phyloP scores from a whole-genome alignment of 2,797 vertebrate genomes.

The Argentina silus region DNA sequence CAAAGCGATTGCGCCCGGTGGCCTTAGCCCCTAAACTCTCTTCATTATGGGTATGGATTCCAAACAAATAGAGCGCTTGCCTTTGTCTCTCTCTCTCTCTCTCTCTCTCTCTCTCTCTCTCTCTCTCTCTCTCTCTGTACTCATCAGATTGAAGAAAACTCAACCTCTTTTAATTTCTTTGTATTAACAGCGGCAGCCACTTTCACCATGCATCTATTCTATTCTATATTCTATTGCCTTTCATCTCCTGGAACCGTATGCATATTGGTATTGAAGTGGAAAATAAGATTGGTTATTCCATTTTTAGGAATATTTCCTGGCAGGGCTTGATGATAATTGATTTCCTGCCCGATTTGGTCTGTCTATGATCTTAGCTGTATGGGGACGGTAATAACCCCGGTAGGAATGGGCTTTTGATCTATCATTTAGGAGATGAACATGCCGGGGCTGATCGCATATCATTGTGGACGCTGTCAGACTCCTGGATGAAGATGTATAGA shows the following conservation, averaged over 20 bases:
- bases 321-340: constrained; percentile 58
- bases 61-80: not conserved
- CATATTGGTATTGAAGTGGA: constrained; percentile 4
- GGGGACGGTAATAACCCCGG: constrained; percentile 42
- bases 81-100: not conserved
- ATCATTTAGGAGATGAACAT: constrained; percentile 50
- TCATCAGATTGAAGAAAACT: constrained; percentile 5
- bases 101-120: not conserved
- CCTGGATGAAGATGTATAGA: not conserved
- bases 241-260: constrained; percentile 31
- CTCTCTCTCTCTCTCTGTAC: not conserved
- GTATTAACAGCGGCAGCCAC: constrained; percentile 22
- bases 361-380: not conserved
- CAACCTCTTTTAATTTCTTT: constrained; percentile 25
- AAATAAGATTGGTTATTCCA: constrained; percentile 44
- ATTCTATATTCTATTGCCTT: constrained; percentile 14
- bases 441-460: constrained; percentile 30
- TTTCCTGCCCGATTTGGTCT: constrained; percentile 42
- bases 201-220: constrained; percentile 1
- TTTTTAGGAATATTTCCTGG: constrained; percentile 53
- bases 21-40: constrained; percentile 16
- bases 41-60: constrained; percentile 27
- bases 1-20: constrained; percentile 9
- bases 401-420: constrained; percentile 55
- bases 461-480: constrained; percentile 31